phyloP scores from a whole-genome alignment of 2,888 invertebrate genomes.

The Oscheius sp. region DNA sequence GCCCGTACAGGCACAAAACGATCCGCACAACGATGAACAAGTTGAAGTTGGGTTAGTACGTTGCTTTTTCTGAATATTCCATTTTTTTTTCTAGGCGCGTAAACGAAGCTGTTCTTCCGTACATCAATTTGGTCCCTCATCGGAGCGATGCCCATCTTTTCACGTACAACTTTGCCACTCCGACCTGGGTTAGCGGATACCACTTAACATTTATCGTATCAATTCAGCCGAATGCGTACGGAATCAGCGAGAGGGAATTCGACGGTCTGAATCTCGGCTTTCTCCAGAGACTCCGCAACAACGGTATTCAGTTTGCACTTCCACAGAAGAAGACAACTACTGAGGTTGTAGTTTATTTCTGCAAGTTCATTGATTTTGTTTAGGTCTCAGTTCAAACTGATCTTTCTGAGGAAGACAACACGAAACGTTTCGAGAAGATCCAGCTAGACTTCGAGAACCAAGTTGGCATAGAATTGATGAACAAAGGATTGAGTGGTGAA shows the following conservation, averaged over 20 bases:
- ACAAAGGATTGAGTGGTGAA: neutral
- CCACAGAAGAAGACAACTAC: conserved; percentile 12
- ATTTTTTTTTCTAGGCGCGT: conserved; percentile 14
- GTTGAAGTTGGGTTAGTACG: neutral
- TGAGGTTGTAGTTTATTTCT: conserved; percentile 20
- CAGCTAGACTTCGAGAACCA: conserved; percentile 26
- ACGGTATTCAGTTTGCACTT: neutral
- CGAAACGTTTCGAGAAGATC: conserved; percentile 40
- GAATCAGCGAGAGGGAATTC: neutral
- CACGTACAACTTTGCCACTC: neutral
- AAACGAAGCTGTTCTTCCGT: conserved; percentile 16
- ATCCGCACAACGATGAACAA: conserved; percentile 34
- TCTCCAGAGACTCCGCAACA: neutral
- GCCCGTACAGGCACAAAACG: conserved; percentile 14
- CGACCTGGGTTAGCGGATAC: conserved; percentile 11
- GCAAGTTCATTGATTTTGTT: neutral
- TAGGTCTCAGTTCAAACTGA: conserved; percentile 38
- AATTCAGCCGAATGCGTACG: neutral
- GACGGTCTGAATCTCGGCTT: neutral
- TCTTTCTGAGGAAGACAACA: conserved; percentile 14
- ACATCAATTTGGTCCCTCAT: conserved; percentile 20
- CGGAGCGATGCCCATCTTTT: conserved; percentile 6
- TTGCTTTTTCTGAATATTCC: neutral
- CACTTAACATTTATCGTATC: neutral
- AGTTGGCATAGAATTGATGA: conserved; percentile 30